Conservation (phyloP, 2,113 vertebrate genomes). For the Hydrolagus affinis region DNA sequence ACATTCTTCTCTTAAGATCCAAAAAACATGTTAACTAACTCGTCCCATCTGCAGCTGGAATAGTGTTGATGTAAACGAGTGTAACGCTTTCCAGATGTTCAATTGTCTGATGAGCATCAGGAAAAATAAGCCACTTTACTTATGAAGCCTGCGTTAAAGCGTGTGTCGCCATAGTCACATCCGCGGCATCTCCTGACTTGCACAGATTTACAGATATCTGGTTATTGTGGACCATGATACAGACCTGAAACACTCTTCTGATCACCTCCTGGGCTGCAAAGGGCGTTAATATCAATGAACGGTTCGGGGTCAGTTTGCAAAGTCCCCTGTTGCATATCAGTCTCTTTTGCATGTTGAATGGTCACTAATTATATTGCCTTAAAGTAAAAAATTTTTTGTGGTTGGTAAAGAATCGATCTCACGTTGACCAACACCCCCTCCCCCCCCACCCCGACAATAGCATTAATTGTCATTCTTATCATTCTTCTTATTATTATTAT, state of each 20-base stretch:
- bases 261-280: no score
- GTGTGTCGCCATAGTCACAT: no score
- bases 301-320: not conserved
- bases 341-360: not conserved
- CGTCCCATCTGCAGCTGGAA: constrained; percentile 25
- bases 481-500: not conserved
- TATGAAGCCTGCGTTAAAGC: not conserved
- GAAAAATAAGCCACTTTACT: not conserved
- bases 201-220: no score
- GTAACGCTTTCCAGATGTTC: constrained; percentile 13
- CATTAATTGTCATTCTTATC: not conserved
- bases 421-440: not conserved
- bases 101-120: not conserved
- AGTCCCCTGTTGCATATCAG: not conserved
- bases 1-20: constrained; percentile 15
- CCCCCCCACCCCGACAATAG: no score
- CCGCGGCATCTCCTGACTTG: no score
- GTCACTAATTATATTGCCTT: not conserved
- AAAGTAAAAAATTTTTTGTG: not conserved
- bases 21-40: constrained; percentile 26
- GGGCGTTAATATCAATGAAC: no score
- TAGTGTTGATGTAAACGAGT: constrained; percentile 25
- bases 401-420: not conserved
- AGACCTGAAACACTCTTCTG: no score
- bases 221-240: no score